A percentile compares a stretch with the other conserved stretches of the same genome.
Evolutionary conservation across 2,888 invertebrate genomes (phyloP).

Genomic region (Lepidochrysops patricia): DNA sequence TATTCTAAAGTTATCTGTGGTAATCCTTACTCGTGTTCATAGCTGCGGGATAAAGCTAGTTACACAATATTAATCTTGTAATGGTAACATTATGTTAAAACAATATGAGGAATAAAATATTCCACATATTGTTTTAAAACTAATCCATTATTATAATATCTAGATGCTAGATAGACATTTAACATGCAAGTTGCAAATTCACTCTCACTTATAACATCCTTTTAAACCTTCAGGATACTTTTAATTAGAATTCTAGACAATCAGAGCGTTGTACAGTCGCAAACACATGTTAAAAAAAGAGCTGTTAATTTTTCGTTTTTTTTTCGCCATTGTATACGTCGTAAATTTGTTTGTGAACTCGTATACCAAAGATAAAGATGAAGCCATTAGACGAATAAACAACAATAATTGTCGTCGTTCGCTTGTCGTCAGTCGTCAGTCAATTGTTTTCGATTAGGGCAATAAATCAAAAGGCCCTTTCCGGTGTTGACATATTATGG

Average conservation of each 20-base stretch:
- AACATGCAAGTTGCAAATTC: not conserved
- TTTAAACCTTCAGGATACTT: not conserved
- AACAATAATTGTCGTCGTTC: not conserved
- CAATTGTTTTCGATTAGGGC: slow-evolving; percentile 13
- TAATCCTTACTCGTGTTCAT: too few relatives aligned
- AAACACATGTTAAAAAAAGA: not conserved
- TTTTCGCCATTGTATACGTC: not conserved
- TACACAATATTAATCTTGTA: too few relatives aligned
- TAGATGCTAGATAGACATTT: too few relatives aligned
- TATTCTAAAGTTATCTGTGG: too few relatives aligned
- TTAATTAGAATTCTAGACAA: slow-evolving; percentile 3
- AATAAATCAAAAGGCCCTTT: slow-evolving; percentile 13
- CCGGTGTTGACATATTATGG: slow-evolving; percentile 11
- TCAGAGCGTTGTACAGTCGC: not conserved
- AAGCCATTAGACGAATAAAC: slow-evolving; percentile 2
- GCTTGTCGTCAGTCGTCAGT: slow-evolving; percentile 1
- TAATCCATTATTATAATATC: too few relatives aligned
- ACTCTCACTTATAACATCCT: not conserved
- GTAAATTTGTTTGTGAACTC: not conserved
- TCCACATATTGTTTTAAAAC: too few relatives aligned
- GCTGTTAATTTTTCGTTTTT: not conserved
- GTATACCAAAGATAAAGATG: not conserved
- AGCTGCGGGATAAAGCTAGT: too few relatives aligned
- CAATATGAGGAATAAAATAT: too few relatives aligned
- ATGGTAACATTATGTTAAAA: too few relatives aligned